Evolutionary conservation across 2,113 vertebrate species (phyloP), one percentile per base, ranked within the genome.

Genomic region (Nibea albiflora): DNA sequence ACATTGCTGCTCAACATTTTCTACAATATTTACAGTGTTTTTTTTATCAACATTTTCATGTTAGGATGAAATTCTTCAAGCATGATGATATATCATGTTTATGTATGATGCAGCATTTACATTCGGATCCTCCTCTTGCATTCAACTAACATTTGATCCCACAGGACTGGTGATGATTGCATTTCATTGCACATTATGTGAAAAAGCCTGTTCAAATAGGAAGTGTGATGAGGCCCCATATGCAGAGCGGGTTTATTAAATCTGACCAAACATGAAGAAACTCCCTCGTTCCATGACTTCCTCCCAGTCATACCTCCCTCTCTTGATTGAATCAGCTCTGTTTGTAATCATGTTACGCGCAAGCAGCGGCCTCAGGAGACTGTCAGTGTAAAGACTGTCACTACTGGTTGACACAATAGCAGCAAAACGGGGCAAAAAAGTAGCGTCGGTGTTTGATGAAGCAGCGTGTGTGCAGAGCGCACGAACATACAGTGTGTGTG

Each of bases 341-440:
- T 90, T 73, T 80, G 70, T 77, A 85, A 90, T 90, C 70, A 83
- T 1, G 71, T 89, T 89, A 77, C n/a, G 62, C 73, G 78, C 66
- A 60, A 79, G 72, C 60, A 56, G 67, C 17, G 47, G 78, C 88
- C 83, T 78, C 69, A 19, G 74, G 84, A 75, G 78, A 65, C 26
- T 6, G 12, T 50, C 66, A 24, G 65, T 60, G 67, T 68, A 28
- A 4, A 71, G 20, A 53, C 35, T 65, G 82, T 84, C 80, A 75
- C 77, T 53, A 54, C 58, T 76, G 56, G 57, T 78, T 80, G 83
- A 83, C 65, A 87, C 60, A 80, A 70, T 6, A 52, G 56, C 2
- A 26, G 50, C 19, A 53, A 78, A 78, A 68, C 22, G 31, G 28
- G 53, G 50, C 17, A 39, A 74, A 73, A 73, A 64, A 54, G 66